Conservation (phyloP, 2,113 vertebrate genomes). For the Ceuthmochares aereus region DNA sequence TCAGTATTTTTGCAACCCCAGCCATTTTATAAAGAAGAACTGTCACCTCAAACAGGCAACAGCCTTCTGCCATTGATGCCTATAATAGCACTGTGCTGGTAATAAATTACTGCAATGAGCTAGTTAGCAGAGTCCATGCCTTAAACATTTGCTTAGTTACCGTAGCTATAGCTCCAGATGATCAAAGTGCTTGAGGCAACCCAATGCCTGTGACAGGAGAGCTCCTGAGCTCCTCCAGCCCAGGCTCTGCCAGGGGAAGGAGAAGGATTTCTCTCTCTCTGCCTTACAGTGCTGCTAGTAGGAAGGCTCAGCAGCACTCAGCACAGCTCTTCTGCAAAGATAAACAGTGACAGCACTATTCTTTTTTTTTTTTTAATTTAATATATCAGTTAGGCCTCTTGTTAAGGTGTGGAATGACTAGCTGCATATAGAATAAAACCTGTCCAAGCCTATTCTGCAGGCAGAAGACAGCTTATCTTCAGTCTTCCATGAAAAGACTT, state of each 20-base stretch:
- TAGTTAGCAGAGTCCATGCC: constrained; percentile 30
- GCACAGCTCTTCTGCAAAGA: neutral
- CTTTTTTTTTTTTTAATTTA: neutral
- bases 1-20: fast-evolving
- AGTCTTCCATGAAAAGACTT: constrained; percentile 6
- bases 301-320: neutral
- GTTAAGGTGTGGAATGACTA: neutral
- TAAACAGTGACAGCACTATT: neutral
- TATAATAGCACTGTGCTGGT: constrained; percentile 45
- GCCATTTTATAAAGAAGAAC: neutral
- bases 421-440: neutral
- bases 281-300: neutral
- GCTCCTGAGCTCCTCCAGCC: neutral
- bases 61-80: constrained; percentile 18
- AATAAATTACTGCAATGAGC: constrained; percentile 52
- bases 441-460: constrained; percentile 2
- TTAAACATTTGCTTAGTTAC: constrained; percentile 47
- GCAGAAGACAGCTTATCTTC: constrained; percentile 30
- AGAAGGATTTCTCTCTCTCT: neutral
- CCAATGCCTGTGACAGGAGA: neutral
- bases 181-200: constrained; percentile 23
- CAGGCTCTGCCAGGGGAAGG: neutral
- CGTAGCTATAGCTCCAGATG: constrained; percentile 26
- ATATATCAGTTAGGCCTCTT: neutral
- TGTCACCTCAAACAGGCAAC: neutral